Conservation (phyloP, 2,113 vertebrate genomes). For the Melanerpes formicivorus region DNA sequence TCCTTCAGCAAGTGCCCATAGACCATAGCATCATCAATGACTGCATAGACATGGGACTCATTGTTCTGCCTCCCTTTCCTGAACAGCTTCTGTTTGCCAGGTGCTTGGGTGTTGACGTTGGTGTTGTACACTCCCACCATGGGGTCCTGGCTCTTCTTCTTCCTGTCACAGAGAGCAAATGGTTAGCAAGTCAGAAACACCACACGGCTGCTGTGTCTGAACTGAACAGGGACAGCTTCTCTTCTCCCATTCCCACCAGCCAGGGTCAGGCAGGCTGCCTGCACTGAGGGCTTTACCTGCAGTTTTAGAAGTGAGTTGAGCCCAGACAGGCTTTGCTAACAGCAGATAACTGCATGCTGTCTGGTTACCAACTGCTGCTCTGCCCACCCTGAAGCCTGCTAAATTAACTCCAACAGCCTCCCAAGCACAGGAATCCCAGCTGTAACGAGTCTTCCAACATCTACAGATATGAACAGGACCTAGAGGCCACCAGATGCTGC, state of each 20-base stretch:
- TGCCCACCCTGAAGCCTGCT: background rate
- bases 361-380: background rate
- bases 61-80: conserved; percentile 79
- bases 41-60: conserved; percentile 88
- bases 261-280: background rate
- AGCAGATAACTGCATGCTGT: background rate
- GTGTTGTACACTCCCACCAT: conserved; percentile 84
- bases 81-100: conserved; percentile 71
- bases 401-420: background rate
- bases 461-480: background rate
- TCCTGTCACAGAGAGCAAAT: conserved; percentile 71
- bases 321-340: background rate
- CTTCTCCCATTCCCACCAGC: background rate
- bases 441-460: rapidly evolving
- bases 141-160: conserved; percentile 71
- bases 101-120: conserved; percentile 80
- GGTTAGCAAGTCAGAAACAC: background rate
- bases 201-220: rapidly evolving
- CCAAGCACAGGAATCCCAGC: background rate
- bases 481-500: background rate
- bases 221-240: background rate
- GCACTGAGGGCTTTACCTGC: background rate
- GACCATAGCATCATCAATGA: conserved; percentile 87
- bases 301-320: background rate
- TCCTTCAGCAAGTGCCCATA: conserved; percentile 84